These are phyloP conservation scores for Aptenodytes patagonicus DNA, from an alignment of 2,113 vertebrate genomes.

Conservation along the genomic window DNA sequence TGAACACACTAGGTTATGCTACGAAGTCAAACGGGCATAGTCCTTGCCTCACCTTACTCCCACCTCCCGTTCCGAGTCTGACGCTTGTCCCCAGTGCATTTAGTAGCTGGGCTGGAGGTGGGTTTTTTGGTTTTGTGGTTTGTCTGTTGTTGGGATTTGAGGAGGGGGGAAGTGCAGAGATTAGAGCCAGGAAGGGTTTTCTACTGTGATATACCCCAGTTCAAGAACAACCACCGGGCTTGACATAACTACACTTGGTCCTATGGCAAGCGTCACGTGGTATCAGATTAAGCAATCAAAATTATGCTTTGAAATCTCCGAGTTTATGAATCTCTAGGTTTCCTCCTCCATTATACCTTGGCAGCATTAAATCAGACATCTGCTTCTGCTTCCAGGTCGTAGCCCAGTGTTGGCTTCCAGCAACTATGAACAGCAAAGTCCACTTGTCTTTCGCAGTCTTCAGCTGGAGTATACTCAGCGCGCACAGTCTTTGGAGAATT, in stretches of 20 bases:
- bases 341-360: neutral
- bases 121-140: neutral
- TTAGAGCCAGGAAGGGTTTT: neutral
- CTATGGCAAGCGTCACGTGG: rapidly evolving
- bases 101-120: neutral
- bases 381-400: neutral
- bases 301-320: neutral
- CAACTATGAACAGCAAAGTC: neutral
- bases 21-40: rapidly evolving
- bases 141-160: neutral
- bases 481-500: neutral
- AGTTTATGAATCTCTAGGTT: neutral
- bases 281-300: neutral
- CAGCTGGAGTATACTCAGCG: rapidly evolving
- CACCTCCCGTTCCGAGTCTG: neutral
- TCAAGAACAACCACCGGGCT: neutral
- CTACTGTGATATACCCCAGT: neutral
- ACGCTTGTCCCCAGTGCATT: neutral
- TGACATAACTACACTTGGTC: neutral
- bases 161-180: neutral
- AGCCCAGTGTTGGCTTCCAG: neutral
- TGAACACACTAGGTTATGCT: neutral
- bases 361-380: neutral
- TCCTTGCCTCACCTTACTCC: neutral
- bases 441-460: too few species aligned